Evolutionary conservation across 2,113 vertebrate species (phyloP).

Genomic region (Nycticorax nycticorax): DNA sequence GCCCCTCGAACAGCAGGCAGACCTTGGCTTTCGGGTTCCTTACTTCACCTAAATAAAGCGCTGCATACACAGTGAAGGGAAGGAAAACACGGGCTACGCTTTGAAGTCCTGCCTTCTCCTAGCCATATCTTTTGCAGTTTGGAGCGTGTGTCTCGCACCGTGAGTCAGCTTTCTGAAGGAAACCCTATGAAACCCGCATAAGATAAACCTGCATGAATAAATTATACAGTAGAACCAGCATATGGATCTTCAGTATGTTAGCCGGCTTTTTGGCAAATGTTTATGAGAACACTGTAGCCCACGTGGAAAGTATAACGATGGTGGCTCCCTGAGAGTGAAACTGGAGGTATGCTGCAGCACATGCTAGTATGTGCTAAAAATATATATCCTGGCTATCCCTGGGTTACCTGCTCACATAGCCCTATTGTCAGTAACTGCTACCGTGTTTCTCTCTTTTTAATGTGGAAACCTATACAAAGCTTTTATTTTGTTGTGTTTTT

Average conservation of each 20-base stretch:
- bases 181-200: background rate
- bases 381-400: background rate
- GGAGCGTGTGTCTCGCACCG: background rate
- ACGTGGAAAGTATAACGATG: background rate
- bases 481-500: background rate
- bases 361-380: background rate
- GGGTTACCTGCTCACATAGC: background rate
- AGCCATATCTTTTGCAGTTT: background rate
- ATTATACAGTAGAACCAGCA: background rate
- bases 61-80: background rate
- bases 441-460: background rate
- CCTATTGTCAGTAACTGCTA: background rate
- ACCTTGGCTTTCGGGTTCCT: background rate
- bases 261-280: background rate
- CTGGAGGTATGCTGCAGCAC: background rate
- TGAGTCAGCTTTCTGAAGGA: conserved; percentile 34
- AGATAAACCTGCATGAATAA: conserved; percentile 14
- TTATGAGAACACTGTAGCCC: background rate
- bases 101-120: background rate
- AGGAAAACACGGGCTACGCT: background rate
- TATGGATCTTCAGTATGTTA: conserved; percentile 34
- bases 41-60: background rate
- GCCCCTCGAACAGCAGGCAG: background rate
- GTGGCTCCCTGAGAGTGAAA: background rate
- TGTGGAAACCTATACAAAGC: background rate